These are phyloP conservation scores for Coenonympha arcania DNA, from an alignment of 2,888 invertebrate species.

Conservation along the genomic window DNA sequence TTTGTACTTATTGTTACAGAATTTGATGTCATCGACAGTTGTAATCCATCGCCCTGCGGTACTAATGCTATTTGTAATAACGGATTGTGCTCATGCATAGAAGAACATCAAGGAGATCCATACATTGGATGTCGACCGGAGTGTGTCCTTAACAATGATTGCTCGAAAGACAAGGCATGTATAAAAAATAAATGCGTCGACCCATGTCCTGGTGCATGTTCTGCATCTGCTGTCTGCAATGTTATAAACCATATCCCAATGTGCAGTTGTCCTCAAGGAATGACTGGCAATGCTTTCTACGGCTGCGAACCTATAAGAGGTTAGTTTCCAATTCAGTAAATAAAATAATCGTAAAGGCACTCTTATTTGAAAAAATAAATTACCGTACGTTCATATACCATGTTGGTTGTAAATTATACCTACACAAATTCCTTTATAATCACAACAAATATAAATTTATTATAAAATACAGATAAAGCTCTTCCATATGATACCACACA, in stretches of 20 bases:
- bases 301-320: slow-evolving; percentile 74
- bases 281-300: slow-evolving; percentile 80
- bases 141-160: slow-evolving; percentile 80
- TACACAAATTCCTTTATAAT: no score
- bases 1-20: slow-evolving; percentile 43
- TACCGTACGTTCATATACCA: no score
- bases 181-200: slow-evolving; percentile 79
- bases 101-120: slow-evolving; percentile 79
- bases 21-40: slow-evolving; percentile 51
- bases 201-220: slow-evolving; percentile 82
- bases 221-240: slow-evolving; percentile 79
- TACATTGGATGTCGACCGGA: slow-evolving; percentile 80
- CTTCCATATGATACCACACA: no score
- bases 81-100: slow-evolving; percentile 75
- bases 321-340: slow-evolving; percentile 28
- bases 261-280: slow-evolving; percentile 80
- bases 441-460: no score
- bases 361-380: no score
- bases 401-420: no score
- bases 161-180: slow-evolving; percentile 77
- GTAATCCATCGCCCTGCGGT: slow-evolving; percentile 80
- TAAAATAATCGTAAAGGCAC: background rate
- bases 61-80: slow-evolving; percentile 74
- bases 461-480: no score
- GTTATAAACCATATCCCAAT: slow-evolving; percentile 82